These are phyloP conservation scores for Habrosyne pyritoides DNA, from an alignment of 2,888 invertebrate genomes.

Conservation along the genomic window DNA sequence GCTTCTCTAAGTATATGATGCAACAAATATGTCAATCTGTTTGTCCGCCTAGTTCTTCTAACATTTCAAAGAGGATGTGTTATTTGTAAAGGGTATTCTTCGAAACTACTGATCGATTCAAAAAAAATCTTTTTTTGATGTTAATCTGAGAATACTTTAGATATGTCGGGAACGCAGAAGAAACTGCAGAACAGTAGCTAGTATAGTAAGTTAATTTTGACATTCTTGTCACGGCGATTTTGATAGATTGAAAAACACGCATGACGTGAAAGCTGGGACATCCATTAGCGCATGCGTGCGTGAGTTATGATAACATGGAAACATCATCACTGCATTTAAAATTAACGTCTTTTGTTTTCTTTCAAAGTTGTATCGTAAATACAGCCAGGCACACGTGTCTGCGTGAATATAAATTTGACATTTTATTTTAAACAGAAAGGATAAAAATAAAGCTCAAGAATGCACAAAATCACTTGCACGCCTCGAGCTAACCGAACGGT, in stretches of 20 bases:
- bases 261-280: constrained; percentile 51
- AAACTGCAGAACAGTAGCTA: no score
- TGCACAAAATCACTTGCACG: constrained; percentile 14
- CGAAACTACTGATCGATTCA: no score
- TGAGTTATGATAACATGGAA: constrained; percentile 49
- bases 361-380: constrained; percentile 7
- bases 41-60: no score
- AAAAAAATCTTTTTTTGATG: no score
- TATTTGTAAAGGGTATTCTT: no score
- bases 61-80: no score
- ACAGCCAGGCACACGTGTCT: neutral
- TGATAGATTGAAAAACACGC: constrained; percentile 30
- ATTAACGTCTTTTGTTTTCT: constrained; percentile 18
- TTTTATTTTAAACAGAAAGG: neutral
- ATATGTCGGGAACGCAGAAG: no score
- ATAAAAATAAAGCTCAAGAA: neutral
- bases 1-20: no score
- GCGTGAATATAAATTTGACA: neutral
- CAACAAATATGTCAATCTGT: no score
- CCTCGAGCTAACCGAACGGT: constrained; percentile 30
- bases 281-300: constrained; percentile 50
- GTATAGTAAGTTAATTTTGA: neutral
- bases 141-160: no score
- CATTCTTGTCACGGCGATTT: constrained; percentile 25
- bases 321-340: constrained; percentile 44